Evolutionary conservation across 2,113 vertebrate genomes (phyloP), one percentile per base, ranked within the genome.

Genomic region (Stigmatopora nigra): DNA sequence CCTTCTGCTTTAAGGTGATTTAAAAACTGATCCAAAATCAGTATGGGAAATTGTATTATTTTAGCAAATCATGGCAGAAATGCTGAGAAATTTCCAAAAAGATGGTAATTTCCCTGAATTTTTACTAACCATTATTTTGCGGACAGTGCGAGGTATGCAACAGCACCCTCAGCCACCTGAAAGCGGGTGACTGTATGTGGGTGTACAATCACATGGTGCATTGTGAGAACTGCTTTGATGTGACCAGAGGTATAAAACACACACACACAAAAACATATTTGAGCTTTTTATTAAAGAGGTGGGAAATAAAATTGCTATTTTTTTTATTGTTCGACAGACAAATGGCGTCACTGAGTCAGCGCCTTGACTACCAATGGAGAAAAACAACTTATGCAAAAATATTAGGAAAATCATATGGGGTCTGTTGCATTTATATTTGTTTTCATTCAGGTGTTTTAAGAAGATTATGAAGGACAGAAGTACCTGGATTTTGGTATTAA

Each of bases 161-260:
- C 64, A 61, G 41, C 51, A 74, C 88, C 78, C 86, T 99, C 86
- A 92, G 91, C 77, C 82, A 95, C 57, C 78, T 99, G 79, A 94
- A 90, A 81, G 95, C 96, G 7, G 96, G 96, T 60, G 95, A 99
- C 84, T 94, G 88, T 78, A 90, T 99, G 86, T 99, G 96, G 96
- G 88, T 99, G 84, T 95, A 97, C 72, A 93, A 82, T 51, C 73
- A 89, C 62, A 92, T 85, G 65, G 93, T 99, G 71, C 93, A 98
- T 73, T 99, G 96, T 80, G 92, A 94, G 38, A 89, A 86, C 72
- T 99, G 96, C 86, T 98, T 96, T 76, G 92, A 91, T 62, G 75
- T 84, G 79, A 89, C 93, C 76, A 93, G 91, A 90, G 93, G 96
- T 99, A 93, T 87, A 82, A n/a, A 12, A 64, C 22, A 31, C 25